Base-by-base conservation (phyloP, 2,113 vertebrate species). In the Girardinichthys multiradiatus region DNA sequence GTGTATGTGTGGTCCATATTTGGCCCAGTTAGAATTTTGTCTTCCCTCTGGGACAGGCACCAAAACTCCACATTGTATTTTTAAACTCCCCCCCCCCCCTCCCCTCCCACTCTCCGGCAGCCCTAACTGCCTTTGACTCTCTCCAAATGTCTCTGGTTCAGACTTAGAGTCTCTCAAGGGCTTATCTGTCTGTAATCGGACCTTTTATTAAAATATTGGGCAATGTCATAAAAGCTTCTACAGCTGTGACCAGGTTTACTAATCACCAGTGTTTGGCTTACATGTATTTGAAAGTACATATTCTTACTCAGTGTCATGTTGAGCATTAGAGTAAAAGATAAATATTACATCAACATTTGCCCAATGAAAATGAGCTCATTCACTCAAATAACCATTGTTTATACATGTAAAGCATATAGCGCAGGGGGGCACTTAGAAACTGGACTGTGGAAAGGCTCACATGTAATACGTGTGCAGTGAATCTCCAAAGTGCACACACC, bases 1-100 rank as follows among this genome's bases (percentile, higher is more conserved):
- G 45, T 68, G 57, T 75, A 68, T 81, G 75, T 80, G 74, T 68
- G 76, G 79, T 82, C 57, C 19, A 29, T 64, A 70, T 64, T 24
- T 81, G 80, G 70, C 75, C 80, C 75, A 84, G 26, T 87, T 86
- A 74, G 19, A 80, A 74, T 79, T 35, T 33, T 48, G 65, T 29
- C 65, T 61, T 80, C 81, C 80, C 81, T 72, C 21, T 74, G 82
- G 76, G 80, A 84, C 63, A 84, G 29, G 42, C 74, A 77, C 74
- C 64, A 69, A 80, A 88, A 68, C 70, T 67, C 68, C 26, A 59
- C 58, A 71, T 73, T 61, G 63, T 89, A 82, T 87, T 84, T 89
- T 82, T 87, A 81, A 77, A 76, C 72, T 35, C 26, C 48, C 13
- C 35, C 39, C 73, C 8, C 6, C 4, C 27, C 28, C 64, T 28